Conservation (phyloP, 2,113 vertebrate species). For the Psittacula cyanocephala region DNA sequence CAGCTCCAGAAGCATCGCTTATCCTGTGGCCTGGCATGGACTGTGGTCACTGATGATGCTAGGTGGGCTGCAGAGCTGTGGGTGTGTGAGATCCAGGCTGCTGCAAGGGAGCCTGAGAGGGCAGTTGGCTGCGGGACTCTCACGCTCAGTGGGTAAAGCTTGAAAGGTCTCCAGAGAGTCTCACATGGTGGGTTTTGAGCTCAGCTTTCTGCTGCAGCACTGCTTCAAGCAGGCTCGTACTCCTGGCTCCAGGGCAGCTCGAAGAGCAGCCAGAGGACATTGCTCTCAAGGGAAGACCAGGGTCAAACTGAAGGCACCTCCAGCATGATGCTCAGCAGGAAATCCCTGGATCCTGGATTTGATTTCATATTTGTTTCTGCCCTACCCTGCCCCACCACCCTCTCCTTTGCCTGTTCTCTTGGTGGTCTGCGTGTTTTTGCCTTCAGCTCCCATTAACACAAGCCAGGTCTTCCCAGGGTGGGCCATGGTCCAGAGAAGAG, state of each 20-base stretch:
- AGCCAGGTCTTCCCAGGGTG: constrained; percentile 55
- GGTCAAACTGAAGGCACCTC: constrained; percentile 52
- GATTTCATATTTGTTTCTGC: constrained; percentile 8
- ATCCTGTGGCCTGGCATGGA: not conserved
- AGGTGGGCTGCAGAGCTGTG: not conserved
- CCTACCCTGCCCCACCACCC: constrained; percentile 35
- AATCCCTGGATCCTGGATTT: constrained; percentile 24
- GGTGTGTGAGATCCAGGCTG: not conserved
- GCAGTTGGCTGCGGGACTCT: not conserved
- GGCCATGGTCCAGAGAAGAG: constrained; percentile 32
- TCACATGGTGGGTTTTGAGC: not conserved
- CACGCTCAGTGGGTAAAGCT: constrained; percentile 19
- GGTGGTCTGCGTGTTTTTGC: constrained; percentile 54
- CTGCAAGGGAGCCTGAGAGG: not conserved
- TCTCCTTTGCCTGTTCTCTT: constrained; percentile 43
- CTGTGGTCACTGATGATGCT: not conserved
- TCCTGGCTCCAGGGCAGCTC: constrained; percentile 22
- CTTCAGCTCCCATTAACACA: constrained; percentile 35
- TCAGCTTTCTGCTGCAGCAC: not conserved
- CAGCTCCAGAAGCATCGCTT: not conserved
- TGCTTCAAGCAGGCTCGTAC: not conserved
- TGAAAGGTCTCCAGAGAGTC: constrained; percentile 15
- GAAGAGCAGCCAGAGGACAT: constrained; percentile 59
- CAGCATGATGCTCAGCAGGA: not conserved
- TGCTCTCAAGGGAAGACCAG: constrained; percentile 1